Conservation (phyloP, 2,113 vertebrate species). For the Sorex araneus region DNA sequence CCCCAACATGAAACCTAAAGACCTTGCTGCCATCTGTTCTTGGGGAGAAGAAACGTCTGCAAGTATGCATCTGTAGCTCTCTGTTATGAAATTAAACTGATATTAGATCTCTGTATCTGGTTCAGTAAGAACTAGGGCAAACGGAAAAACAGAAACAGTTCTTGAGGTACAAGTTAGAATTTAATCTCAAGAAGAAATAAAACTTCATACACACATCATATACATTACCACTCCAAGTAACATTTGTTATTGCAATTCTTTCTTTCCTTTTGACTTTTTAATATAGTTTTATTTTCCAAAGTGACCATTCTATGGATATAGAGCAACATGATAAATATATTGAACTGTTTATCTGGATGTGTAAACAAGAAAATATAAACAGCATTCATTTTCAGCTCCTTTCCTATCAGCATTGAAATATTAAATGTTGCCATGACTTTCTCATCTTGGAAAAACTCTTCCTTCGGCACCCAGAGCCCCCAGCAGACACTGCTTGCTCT, state of each 20-base stretch:
- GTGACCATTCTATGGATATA: neutral
- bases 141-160: neutral
- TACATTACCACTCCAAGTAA: slow-evolving; percentile 8
- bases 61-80: neutral
- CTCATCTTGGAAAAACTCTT: neutral
- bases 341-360: neutral
- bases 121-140: neutral
- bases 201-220: no score
- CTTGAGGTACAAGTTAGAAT: neutral
- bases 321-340: no score
- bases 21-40: neutral
- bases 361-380: slow-evolving; percentile 15
- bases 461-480: neutral
- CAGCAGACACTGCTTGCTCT: neutral
- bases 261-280: neutral
- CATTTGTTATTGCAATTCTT: neutral
- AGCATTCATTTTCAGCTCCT: neutral
- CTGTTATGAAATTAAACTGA: neutral
- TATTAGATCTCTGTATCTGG: neutral
- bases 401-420: neutral
- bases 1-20: neutral
- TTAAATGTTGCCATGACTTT: slow-evolving; percentile 25
- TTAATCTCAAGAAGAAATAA: no score
- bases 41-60: neutral
- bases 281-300: neutral